Evolutionary conservation across 1,140 invertebrate species (phyloP).

Genomic region (Cryptotermes secundus): DNA sequence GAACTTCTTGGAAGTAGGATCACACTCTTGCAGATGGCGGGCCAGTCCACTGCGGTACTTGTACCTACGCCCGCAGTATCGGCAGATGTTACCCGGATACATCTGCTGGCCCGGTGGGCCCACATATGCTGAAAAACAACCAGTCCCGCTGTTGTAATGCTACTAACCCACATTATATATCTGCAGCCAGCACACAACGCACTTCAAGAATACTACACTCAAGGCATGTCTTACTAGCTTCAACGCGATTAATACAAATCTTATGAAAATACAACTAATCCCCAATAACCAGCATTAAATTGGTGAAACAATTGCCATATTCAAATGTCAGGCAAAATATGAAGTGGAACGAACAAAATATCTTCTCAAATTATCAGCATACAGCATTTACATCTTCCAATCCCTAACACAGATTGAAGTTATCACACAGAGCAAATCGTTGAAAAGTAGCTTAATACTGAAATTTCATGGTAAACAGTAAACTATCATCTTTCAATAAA

Average conservation of each 20-base stretch:
- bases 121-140: constrained; percentile 22
- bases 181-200: background rate
- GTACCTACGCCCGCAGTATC: constrained; percentile 32
- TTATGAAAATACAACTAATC: no score
- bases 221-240: background rate
- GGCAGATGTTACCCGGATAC: constrained; percentile 29
- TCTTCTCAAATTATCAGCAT: no score
- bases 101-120: background rate
- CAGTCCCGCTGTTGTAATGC: background rate
- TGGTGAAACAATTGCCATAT: no score
- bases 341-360: no score
- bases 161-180: background rate
- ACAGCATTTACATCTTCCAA: no score
- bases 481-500: constrained; percentile 31
- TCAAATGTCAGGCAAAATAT: no score
- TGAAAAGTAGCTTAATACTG: no score
- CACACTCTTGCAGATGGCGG: constrained; percentile 29
- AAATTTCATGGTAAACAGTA: background rate
- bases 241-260: no score
- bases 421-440: no score
- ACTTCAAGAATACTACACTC: background rate
- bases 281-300: no score
- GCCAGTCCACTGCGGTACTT: constrained; percentile 31
- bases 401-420: no score
- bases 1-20: background rate